Evolutionary conservation across 2,113 vertebrate genomes (phyloP).

Genomic region (Saguinus imperator): DNA sequence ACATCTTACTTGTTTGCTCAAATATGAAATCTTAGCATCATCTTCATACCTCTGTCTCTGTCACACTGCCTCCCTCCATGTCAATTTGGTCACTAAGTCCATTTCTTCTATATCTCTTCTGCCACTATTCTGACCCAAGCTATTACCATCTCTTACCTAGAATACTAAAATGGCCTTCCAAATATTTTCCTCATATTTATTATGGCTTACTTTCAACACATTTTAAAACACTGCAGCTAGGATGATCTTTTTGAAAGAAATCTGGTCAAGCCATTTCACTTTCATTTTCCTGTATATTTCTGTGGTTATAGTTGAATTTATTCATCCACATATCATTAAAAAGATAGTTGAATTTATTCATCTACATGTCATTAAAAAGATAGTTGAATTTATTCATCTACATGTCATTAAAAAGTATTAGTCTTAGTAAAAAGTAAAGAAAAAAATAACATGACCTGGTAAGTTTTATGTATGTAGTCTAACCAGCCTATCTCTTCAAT

Average conservation of each 20-base stretch:
- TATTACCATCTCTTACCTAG: not conserved
- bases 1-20: not conserved
- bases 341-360: too few species aligned
- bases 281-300: too few species aligned
- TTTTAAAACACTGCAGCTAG: not conserved
- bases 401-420: not conserved
- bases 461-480: not conserved
- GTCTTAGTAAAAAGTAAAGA: not conserved
- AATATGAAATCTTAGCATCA: not conserved
- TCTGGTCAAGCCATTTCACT: not conserved
- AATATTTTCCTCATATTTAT: not conserved
- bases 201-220: not conserved
- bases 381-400: too few species aligned
- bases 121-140: not conserved
- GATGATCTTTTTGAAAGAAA: not conserved
- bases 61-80: not conserved
- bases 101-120: not conserved
- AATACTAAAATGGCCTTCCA: not conserved
- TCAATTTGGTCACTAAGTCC: not conserved
- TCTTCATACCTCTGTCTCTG: not conserved
- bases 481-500: not conserved
- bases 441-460: not conserved
- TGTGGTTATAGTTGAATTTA: too few species aligned
- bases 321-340: too few species aligned
- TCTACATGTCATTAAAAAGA: too few species aligned